Evolutionary conservation across 2,888 invertebrate species (phyloP).

Genomic region (Noctua pronuba): DNA sequence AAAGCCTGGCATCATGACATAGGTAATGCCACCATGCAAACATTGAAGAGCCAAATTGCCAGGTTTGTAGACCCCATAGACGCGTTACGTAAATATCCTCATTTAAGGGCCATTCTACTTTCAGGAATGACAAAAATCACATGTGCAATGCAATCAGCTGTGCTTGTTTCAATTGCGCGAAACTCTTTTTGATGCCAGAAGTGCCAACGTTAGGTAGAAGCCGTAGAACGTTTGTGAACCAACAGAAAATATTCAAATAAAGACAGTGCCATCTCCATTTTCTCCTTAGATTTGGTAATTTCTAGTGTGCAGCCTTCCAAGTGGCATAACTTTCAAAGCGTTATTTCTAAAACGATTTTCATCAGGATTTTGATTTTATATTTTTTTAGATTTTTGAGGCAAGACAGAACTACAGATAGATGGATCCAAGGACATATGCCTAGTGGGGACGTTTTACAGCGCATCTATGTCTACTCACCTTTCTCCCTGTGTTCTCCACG

Average conservation of each 20-base stretch:
- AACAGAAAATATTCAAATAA: neutral
- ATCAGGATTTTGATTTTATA: too few species aligned
- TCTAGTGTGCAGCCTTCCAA: neutral
- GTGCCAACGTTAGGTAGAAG: neutral
- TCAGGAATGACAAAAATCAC: neutral
- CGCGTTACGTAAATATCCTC: neutral
- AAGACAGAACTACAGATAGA: neutral
- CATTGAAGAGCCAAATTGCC: too few species aligned
- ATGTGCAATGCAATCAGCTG: too few species aligned
- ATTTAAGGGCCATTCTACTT: neutral
- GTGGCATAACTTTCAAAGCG: neutral
- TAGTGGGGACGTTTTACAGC: neutral
- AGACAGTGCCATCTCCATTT: neutral
- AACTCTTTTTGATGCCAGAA: neutral
- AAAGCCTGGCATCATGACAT: too few species aligned
- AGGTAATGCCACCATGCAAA: too few species aligned
- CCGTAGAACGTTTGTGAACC: too few species aligned
- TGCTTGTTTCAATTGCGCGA: neutral
- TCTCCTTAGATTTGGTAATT: too few species aligned
- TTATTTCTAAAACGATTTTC: neutral
- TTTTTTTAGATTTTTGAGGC: neutral
- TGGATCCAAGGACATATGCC: neutral
- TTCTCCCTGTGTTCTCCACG: too few species aligned
- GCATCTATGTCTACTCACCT: constrained; percentile 15
- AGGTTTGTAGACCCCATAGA: neutral